A percentile compares a stretch with the other conserved stretches of the same genome.
Evolutionary conservation across 2,797 vertebrate genomes (phyloP).

Genomic region (Acipenser ruthenus): DNA sequence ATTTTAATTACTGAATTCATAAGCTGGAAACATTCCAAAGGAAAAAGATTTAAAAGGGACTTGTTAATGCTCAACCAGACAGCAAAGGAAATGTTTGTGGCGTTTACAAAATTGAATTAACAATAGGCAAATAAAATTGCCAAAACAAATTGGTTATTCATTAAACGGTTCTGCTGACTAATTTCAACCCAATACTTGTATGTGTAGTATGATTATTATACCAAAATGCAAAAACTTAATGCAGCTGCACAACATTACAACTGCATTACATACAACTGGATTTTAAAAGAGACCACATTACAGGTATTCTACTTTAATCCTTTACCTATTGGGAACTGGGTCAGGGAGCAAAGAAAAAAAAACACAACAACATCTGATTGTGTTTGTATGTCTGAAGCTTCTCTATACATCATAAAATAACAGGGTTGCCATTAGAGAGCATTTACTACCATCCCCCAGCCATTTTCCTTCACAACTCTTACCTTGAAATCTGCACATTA

Average conservation of each 20-base stretch:
- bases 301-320: too few relatives aligned
- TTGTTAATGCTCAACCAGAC: constrained; percentile 32
- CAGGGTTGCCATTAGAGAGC: background rate
- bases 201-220: too few relatives aligned
- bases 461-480: background rate
- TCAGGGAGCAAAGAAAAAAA: background rate
- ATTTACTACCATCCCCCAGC: background rate
- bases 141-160: too few relatives aligned
- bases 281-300: too few relatives aligned
- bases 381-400: background rate
- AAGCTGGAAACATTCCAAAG: constrained; percentile 10
- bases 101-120: too few relatives aligned
- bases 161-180: too few relatives aligned
- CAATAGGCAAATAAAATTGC: too few relatives aligned
- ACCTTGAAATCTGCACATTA: background rate
- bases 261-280: background rate
- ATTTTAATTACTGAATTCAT: constrained; percentile 15
- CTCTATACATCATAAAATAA: background rate
- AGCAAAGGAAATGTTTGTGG: constrained; percentile 35
- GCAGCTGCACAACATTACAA: background rate
- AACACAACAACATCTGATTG: background rate
- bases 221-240: too few relatives aligned
- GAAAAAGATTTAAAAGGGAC: constrained; percentile 17
- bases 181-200: too few relatives aligned
- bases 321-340: too few relatives aligned